Percentiles rank a stretch among this genome's conserved stretches.
Conservation (phyloP, 2,797 vertebrate genomes). For the Diplodus sargus region DNA sequence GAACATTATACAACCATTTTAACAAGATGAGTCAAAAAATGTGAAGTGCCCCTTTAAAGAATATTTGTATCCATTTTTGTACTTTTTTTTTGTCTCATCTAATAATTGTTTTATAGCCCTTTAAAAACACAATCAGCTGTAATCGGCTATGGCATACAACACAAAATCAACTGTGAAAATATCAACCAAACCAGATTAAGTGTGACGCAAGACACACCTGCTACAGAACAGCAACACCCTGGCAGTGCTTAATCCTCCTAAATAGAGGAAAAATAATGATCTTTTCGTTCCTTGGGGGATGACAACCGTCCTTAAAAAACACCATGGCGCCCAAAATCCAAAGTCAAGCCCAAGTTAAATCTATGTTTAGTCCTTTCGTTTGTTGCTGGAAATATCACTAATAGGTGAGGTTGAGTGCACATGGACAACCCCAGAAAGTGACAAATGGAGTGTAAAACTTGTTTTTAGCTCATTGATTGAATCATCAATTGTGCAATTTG, state of each 20-base stretch:
- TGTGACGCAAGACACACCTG: conserved; percentile 25
- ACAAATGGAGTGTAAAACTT: conserved; percentile 18
- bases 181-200: conserved; percentile 2
- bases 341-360: conserved; percentile 30
- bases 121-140: background rate
- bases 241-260: conserved; percentile 10
- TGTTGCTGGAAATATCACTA: conserved; percentile 48
- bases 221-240: conserved; percentile 13
- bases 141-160: conserved; percentile 6
- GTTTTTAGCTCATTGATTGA: conserved; percentile 22
- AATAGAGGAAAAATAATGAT: conserved; percentile 32
- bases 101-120: background rate
- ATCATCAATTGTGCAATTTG: conserved; percentile 13
- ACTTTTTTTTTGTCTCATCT: background rate
- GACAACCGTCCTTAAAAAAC: conserved; percentile 12
- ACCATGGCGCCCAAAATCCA: conserved; percentile 8
- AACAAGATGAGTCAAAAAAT: background rate
- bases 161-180: conserved; percentile 16
- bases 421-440: background rate
- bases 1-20: too few relatives aligned
- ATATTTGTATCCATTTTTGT: background rate
- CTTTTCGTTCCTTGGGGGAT: conserved; percentile 7
- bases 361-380: conserved; percentile 32
- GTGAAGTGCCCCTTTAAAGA: background rate
- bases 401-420: conserved; percentile 10